Percentiles rank a stretch among this genome's conserved stretches.
phyloP scores from a whole-genome alignment of 1,140 invertebrate species.

The Lasaia peninsularis region DNA sequence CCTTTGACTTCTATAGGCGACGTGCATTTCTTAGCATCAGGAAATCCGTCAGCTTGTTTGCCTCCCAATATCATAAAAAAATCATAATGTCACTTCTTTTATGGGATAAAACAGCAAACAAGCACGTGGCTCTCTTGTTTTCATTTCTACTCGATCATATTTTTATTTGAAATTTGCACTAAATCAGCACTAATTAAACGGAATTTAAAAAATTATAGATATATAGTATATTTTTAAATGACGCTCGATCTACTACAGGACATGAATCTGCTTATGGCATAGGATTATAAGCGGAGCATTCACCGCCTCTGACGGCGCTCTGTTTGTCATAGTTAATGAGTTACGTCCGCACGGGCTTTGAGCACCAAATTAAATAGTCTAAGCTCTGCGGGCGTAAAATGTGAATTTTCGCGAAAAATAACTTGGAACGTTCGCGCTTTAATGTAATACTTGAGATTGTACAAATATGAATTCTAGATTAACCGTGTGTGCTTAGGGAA shows the following conservation, averaged over 20 bases:
- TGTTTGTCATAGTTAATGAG: slow-evolving; percentile 13
- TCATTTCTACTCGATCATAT: too few species aligned
- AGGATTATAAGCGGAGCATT: slow-evolving; percentile 9
- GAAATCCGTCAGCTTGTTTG: too few species aligned
- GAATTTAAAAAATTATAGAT: too few species aligned
- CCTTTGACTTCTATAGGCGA: too few species aligned
- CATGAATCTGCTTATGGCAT: slow-evolving; percentile 5
- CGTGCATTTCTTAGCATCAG: too few species aligned
- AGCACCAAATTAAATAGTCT: slow-evolving; percentile 11
- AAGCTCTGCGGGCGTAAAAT: slow-evolving; percentile 10
- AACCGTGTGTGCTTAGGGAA: background rate
- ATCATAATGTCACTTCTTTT: too few species aligned
- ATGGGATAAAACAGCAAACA: too few species aligned
- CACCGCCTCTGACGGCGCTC: slow-evolving; percentile 2
- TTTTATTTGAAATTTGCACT: too few species aligned
- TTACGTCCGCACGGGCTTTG: slow-evolving; percentile 10
- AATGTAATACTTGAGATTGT: slow-evolving; percentile 7
- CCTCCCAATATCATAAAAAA: too few species aligned
- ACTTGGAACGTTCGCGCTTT: slow-evolving; percentile 1
- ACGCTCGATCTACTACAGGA: slow-evolving; percentile 8
- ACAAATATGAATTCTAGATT: slow-evolving; percentile 2
- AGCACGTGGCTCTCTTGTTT: too few species aligned
- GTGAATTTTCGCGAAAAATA: slow-evolving; percentile 5
- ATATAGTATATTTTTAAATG: too few species aligned
- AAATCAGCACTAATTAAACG: too few species aligned